Evolutionary conservation across 1,140 invertebrate species (phyloP).

Genomic region (Drosophila insularis): DNA sequence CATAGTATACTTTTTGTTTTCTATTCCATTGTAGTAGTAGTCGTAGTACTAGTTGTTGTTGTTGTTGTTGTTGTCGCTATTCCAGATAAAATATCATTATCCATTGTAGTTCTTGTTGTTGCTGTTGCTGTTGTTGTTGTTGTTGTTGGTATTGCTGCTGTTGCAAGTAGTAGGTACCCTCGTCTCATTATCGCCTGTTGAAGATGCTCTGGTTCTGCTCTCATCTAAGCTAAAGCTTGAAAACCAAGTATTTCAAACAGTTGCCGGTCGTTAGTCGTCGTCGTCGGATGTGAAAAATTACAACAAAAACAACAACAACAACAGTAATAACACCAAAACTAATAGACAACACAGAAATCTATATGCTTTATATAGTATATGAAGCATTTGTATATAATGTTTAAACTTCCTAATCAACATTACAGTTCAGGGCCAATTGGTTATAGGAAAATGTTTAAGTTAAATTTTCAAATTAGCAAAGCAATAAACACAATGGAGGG

Average conservation of each 20-base stretch:
- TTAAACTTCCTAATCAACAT: not conserved
- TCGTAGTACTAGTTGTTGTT: not conserved
- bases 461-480: not conserved
- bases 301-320: constrained; percentile 1
- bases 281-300: constrained; percentile 28
- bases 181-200: constrained; percentile 4
- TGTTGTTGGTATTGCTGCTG: constrained; percentile 13
- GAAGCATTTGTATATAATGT: not conserved
- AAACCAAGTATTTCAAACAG: constrained; percentile 40
- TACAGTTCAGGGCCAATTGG: no score
- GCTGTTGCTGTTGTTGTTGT: constrained; percentile 18
- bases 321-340: not conserved
- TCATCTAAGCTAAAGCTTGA: constrained; percentile 45
- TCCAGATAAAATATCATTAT: constrained; percentile 3
- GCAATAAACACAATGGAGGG: not conserved
- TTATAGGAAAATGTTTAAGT: not conserved
- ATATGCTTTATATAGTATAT: not conserved
- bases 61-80: not conserved
- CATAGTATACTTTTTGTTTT: not conserved
- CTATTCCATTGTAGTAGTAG: constrained; percentile 4
- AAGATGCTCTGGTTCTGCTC: constrained; percentile 10
- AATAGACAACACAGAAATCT: not conserved
- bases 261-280: constrained; percentile 42
- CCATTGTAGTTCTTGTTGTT: constrained; percentile 2
- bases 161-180: constrained; percentile 13